A percentile compares a stretch with the other conserved stretches of the same genome.
Conservation (phyloP, 2,113 vertebrate genomes). For the Nerophis ophidion region DNA sequence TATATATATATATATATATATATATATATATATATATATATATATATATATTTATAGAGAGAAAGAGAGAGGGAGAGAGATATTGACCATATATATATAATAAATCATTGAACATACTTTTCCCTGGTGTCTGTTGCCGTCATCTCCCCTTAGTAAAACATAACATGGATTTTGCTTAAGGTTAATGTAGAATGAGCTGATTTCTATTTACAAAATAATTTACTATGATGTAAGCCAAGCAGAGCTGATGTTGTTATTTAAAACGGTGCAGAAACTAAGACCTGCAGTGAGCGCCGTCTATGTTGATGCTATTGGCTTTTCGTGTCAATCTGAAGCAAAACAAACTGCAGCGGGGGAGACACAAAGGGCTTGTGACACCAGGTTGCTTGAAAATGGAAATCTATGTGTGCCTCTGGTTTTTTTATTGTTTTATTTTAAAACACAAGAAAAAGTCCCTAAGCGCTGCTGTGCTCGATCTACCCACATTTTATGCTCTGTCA, state of each 20-base stretch:
- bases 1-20: too few relatives aligned
- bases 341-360: slow-evolving; percentile 40
- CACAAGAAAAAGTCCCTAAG: slow-evolving; percentile 41
- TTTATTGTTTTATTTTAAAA: too few relatives aligned
- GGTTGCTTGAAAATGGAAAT: slow-evolving; percentile 39
- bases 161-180: background rate
- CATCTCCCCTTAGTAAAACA: too few relatives aligned
- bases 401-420: slow-evolving; percentile 29
- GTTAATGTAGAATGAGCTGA: background rate
- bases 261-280: slow-evolving; percentile 2
- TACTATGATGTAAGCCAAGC: background rate
- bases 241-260: slow-evolving; percentile 1
- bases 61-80: too few relatives aligned
- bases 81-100: too few relatives aligned
- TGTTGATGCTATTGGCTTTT: slow-evolving; percentile 44
- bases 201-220: background rate
- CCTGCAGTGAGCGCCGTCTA: slow-evolving; percentile 6
- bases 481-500: slow-evolving; percentile 69
- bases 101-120: too few relatives aligned
- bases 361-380: slow-evolving; percentile 51
- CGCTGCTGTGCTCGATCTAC: slow-evolving; percentile 21
- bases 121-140: too few relatives aligned
- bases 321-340: slow-evolving; percentile 32
- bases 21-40: too few relatives aligned
- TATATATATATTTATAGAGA: too few relatives aligned